phyloP scores from a whole-genome alignment of 2,113 vertebrate genomes.

The Xiphias gladius region DNA sequence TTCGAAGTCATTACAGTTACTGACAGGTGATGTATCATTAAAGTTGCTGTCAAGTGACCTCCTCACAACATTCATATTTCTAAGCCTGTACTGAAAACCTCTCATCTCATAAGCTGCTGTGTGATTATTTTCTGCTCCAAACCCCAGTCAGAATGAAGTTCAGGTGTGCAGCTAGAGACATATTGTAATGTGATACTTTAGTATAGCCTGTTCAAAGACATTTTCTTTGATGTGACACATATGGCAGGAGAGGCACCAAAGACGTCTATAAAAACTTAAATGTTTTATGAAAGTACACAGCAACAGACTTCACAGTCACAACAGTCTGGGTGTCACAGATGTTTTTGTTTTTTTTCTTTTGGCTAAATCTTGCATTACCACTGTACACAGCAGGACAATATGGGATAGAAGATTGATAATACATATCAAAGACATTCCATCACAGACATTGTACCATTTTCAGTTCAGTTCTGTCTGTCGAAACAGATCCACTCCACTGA shows the following conservation, averaged over 20 bases:
- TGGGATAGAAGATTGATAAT: not conserved
- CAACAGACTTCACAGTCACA: not conserved
- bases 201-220: slow-evolving; percentile 8
- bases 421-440: not conserved
- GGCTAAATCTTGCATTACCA: too few relatives aligned
- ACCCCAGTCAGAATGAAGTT: slow-evolving; percentile 10
- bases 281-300: slow-evolving; percentile 5
- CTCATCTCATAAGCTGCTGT: slow-evolving; percentile 22
- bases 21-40: slow-evolving; percentile 43
- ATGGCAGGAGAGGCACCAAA: not conserved
- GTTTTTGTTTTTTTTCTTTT: not conserved
- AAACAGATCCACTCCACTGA: too few relatives aligned
- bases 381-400: not conserved
- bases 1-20: not conserved
- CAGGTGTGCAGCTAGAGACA: slow-evolving; percentile 16
- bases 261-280: not conserved
- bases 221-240: not conserved
- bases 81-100: slow-evolving; percentile 23
- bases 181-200: not conserved
- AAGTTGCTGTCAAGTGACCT: slow-evolving; percentile 42
- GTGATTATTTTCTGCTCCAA: slow-evolving; percentile 29
- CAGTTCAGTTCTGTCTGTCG: not conserved
- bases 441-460: not conserved
- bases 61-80: slow-evolving; percentile 14
- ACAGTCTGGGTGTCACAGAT: not conserved